Base-by-base conservation (phyloP, 2,797 vertebrate species). In the Craterocephalus amniculus region DNA sequence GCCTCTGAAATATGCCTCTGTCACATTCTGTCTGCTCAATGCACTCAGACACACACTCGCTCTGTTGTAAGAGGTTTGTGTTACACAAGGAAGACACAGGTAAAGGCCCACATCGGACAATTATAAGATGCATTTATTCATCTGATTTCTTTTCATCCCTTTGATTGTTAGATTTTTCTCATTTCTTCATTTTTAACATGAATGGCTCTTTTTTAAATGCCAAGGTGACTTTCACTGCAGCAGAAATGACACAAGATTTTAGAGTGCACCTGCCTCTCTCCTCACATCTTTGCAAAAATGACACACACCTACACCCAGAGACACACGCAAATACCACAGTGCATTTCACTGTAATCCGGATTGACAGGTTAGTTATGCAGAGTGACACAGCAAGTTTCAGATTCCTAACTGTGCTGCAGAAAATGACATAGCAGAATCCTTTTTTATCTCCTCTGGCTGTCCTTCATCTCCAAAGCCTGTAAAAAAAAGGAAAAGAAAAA, bases 1-100 rank as follows among this genome's bases (percentile, higher is more conserved):
- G 86, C 75, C 67, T 79, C 34, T 52, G 54, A 91, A 91, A 91
- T 92, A 91, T 93, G 91, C 83, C 81, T 83, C 75, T 72, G 77
- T 88, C 78, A 56, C 70, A 83, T 88, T 86, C 71, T 84, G 85
- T 89, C 80, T 90, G 87, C 78, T 87, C 70, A 63, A 29, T 80
- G 75, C 70, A 76, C 71, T 67, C 61, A 79, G 69, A 83, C 55
- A 52, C 59, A 70, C 59, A 74, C 70, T 75, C 67, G 54, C 58
- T 58, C 63, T 60, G 45, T 64, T 49, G 55, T 35, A 58, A 74
- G 60, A n/a, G 63, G 64, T 72, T 71, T 63, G 32, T 79, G 74
- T 78, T 79, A 78, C 85, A 83, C 84, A 79, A 26, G 22, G 3
- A 57, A 63, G 56, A 70, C 66, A 59, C 29, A 63, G 3, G 48